A percentile compares a stretch with the other conserved stretches of the same genome.
Conservation (phyloP, 2,888 invertebrate species). For the Scelioninae gen. 1 region DNA sequence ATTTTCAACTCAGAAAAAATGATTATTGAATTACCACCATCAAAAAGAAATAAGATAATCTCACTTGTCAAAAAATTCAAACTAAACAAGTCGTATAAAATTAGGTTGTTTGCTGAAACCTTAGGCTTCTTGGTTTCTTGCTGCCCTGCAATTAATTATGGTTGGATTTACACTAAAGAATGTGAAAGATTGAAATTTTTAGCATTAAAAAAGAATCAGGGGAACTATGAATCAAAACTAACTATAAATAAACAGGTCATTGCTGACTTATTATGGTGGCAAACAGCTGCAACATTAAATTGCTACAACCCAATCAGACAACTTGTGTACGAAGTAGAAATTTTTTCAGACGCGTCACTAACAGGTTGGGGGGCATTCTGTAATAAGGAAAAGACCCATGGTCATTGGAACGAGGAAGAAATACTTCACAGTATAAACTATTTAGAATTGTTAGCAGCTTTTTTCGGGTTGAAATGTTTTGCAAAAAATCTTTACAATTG, state of each 20-base stretch:
- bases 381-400: not conserved
- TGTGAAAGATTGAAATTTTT: constrained; percentile 37
- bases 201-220: constrained; percentile 8
- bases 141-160: constrained; percentile 37
- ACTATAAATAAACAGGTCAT: not conserved
- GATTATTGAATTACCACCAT: constrained; percentile 6
- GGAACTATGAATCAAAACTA: constrained; percentile 18
- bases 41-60: not conserved
- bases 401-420: constrained; percentile 43
- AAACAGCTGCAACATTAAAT: not conserved
- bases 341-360: constrained; percentile 44
- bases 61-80: constrained; percentile 29
- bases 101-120: constrained; percentile 25
- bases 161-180: constrained; percentile 29
- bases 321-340: constrained; percentile 42
- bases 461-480: constrained; percentile 68
- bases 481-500: constrained; percentile 15
- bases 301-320: constrained; percentile 35
- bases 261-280: constrained; percentile 18
- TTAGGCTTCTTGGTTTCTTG: constrained; percentile 39
- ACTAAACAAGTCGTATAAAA: constrained; percentile 14
- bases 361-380: not conserved
- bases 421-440: constrained; percentile 41
- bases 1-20: constrained; percentile 16
- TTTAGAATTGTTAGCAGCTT: constrained; percentile 58